phyloP scores from a whole-genome alignment of 2,797 vertebrate genomes.

The Spondyliosoma cantharus region DNA sequence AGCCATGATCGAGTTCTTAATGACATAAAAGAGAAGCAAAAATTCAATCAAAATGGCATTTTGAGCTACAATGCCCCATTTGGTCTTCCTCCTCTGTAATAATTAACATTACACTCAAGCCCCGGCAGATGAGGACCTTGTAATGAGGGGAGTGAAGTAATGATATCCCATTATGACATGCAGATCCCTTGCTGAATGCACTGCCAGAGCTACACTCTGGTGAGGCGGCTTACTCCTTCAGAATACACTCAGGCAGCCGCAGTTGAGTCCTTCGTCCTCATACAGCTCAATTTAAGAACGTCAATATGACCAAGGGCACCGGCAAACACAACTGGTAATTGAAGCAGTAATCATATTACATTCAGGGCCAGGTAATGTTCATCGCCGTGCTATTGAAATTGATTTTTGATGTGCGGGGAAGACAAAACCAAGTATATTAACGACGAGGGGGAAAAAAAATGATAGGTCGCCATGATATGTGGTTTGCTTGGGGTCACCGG shows the following conservation, averaged over 20 bases:
- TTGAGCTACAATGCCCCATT: constrained; percentile 68
- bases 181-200: constrained; percentile 78
- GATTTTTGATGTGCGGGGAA: constrained; percentile 70
- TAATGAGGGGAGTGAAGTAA: constrained; percentile 83
- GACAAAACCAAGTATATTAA: constrained; percentile 47
- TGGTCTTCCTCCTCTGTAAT: constrained; percentile 65
- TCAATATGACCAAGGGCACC: constrained; percentile 75
- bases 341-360: constrained; percentile 75
- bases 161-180: constrained; percentile 84
- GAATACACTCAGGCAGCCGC: constrained; percentile 60
- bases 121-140: constrained; percentile 77
- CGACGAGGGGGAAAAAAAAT: neutral
- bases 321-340: constrained; percentile 74
- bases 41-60: constrained; percentile 74
- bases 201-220: constrained; percentile 63
- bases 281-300: constrained; percentile 71
- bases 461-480: constrained; percentile 14
- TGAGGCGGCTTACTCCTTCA: constrained; percentile 45
- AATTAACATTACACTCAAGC: constrained; percentile 81
- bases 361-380: constrained; percentile 75
- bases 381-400: constrained; percentile 65
- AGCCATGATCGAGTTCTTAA: constrained; percentile 69
- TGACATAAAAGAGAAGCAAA: constrained; percentile 70
- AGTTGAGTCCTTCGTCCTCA: constrained; percentile 68
- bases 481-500: constrained; percentile 14